phyloP scores from a whole-genome alignment of 2,797 vertebrate species.

The Diplodus puntazzo region DNA sequence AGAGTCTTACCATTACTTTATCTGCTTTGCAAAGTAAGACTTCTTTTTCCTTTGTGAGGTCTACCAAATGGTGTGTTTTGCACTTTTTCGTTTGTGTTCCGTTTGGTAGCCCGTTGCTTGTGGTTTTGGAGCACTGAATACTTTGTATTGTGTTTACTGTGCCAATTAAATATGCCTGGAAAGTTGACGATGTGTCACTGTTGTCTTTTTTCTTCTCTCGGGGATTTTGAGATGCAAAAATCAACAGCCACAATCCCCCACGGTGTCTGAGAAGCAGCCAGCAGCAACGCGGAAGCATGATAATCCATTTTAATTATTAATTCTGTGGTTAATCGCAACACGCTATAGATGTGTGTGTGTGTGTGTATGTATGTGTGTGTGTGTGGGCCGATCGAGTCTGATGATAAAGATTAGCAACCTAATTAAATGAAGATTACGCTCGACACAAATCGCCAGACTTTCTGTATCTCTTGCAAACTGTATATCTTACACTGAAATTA shows the following conservation, averaged over 20 bases:
- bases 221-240: background rate
- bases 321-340: background rate
- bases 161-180: slow-evolving; percentile 89
- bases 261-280: background rate
- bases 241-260: background rate
- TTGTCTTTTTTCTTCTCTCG: background rate
- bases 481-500: too few relatives aligned
- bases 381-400: background rate
- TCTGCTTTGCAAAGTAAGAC: slow-evolving; percentile 84
- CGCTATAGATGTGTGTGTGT: background rate
- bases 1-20: slow-evolving; percentile 81
- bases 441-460: background rate
- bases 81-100: slow-evolving; percentile 84
- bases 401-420: background rate
- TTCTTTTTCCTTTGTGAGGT: slow-evolving; percentile 75
- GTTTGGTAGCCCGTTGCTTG: slow-evolving; percentile 84
- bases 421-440: background rate
- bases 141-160: slow-evolving; percentile 90
- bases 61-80: slow-evolving; percentile 87
- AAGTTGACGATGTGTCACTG: slow-evolving; percentile 35
- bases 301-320: background rate
- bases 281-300: background rate
- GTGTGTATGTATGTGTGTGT: too few relatives aligned
- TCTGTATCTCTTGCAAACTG: too few relatives aligned
- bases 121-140: slow-evolving; percentile 87